Evolutionary conservation across 2,888 invertebrate genomes (phyloP), one percentile per base, ranked within the genome.

Genomic region (Serripes groenlandicus): DNA sequence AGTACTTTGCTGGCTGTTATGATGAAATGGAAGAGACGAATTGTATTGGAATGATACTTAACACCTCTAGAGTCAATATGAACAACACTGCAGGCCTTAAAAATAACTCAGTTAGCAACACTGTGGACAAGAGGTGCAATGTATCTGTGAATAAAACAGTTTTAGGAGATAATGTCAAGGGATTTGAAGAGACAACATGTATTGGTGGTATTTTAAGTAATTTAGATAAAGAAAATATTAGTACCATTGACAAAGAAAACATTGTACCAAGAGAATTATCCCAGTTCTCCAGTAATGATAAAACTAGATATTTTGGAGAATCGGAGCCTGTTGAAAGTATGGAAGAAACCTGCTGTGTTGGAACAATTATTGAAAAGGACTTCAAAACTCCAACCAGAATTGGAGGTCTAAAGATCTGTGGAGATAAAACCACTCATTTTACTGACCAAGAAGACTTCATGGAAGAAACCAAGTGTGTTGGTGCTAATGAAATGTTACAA

Each of bases 201-300:
- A 70, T 49, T 60, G 77, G 71, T 49, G 77, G 71, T 70, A 71
- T 71, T 18, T 30, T 70, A n/a, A 34, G 35, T 42, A 70, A 66
- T 66, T 5, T 35, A 9, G 66, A 66, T 23, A 56, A 56, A 11
- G 56, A 56, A 26, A 56, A 56, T 56, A n/a, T n/a, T n/a, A n/a
- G n/a, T n/a, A n/a, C n/a, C n/a, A n/a, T n/a, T n/a, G n/a, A n/a
- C n/a, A 62, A 62, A 62, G 62, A 62, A 34, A 62, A 62, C 21
- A 23, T 66, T 30, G 42, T 66, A 7, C 56, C 37, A 34, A 5
- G 7, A 18, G 54, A 58, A 58, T 1, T 62, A 34, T 62, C 62
- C 2, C 34, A 34, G 21, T 60, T 60, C 30, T 28, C 4, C 18
- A 23, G n/a, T 3, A 34, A 18, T 34, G 76, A 32, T n/a, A 32